Evolutionary conservation across 1,140 invertebrate genomes (phyloP), one percentile per base, ranked within the genome.

Genomic region (Heliothis virescens): DNA sequence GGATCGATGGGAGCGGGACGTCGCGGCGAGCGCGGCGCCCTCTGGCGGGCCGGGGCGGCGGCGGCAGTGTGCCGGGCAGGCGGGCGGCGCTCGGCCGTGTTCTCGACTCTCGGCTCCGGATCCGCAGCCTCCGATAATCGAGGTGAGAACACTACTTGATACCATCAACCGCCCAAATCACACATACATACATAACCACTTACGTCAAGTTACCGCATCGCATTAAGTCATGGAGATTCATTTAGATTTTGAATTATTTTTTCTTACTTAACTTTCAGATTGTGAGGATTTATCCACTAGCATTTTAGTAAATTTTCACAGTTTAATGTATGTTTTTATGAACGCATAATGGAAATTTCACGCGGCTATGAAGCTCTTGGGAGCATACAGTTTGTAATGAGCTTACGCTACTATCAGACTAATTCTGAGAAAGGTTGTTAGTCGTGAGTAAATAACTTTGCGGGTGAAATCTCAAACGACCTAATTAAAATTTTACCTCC

Each of bases 1-100:
- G 87, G 91, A 92, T 92, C 91, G 91, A 92, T 92, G 89, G 83
- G 81, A 69, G 87, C 83, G 87, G 84, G 86, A 81, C 82, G 74
- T 69, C 79, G 81, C 65, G 76, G 74, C 76, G 80, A 67, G 76
- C 78, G 82, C 63, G 72, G 82, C 86, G 88, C 85, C 87, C 86
- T 84, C 89, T 88, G 67, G 79, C 79, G 87, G 82, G 60, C 74
- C 69, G 82, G 79, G 73, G 73, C 62, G 79, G 41, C 41, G 77
- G 34, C 62, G 59, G 29, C 75, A 67, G 79, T 69, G 18, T 48
- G 72, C 62, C 18, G 63, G 69, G 48, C 50, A 47, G 72, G 29
- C 71, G 59, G 60, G 52, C 79, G 50, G 71, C 62, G 79, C 34
- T 9, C 48, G 79, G 26, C 50, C 52, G 79, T 79, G 69, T 73